Conservation (phyloP, 2,797 vertebrate genomes). For the Pempheris klunzingeri region DNA sequence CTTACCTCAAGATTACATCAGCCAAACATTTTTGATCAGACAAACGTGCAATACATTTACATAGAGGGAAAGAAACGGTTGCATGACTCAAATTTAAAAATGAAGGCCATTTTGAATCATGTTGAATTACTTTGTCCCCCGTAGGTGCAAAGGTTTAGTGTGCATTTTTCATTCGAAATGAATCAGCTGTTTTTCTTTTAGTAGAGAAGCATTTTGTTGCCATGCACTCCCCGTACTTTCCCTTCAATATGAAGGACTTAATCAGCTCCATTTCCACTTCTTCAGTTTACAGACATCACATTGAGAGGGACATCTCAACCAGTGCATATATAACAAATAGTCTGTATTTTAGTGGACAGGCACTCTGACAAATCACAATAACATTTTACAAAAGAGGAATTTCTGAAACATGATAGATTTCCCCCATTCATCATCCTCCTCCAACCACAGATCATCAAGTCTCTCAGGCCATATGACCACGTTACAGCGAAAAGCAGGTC, state of each 20-base stretch:
- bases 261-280: conserved; percentile 33
- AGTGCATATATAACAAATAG: conserved; percentile 57
- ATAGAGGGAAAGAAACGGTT: conserved; percentile 54
- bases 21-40: conserved; percentile 30
- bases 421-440: conserved; percentile 1
- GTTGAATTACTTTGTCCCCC: background rate
- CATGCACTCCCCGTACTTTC: conserved; percentile 46
- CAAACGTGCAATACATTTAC: conserved; percentile 53
- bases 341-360: conserved; percentile 55
- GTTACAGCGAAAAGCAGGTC: conserved; percentile 48
- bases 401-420: conserved; percentile 9
- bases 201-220: conserved; percentile 18
- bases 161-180: conserved; percentile 55
- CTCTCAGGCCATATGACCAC: conserved; percentile 4
- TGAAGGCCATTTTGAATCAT: conserved; percentile 48
- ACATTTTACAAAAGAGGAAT: conserved; percentile 44
- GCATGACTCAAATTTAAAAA: conserved; percentile 34
- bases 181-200: conserved; percentile 49
- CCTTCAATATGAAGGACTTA: conserved; percentile 83
- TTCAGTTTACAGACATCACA: conserved; percentile 49
- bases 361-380: conserved; percentile 65
- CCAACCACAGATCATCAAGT: conserved; percentile 22
- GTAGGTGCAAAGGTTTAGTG: conserved; percentile 59
- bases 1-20: conserved; percentile 37
- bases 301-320: conserved; percentile 52